Evolutionary conservation across 2,888 invertebrate species (phyloP), one percentile per base, ranked within the genome.

Genomic region (Catocala sponsa): DNA sequence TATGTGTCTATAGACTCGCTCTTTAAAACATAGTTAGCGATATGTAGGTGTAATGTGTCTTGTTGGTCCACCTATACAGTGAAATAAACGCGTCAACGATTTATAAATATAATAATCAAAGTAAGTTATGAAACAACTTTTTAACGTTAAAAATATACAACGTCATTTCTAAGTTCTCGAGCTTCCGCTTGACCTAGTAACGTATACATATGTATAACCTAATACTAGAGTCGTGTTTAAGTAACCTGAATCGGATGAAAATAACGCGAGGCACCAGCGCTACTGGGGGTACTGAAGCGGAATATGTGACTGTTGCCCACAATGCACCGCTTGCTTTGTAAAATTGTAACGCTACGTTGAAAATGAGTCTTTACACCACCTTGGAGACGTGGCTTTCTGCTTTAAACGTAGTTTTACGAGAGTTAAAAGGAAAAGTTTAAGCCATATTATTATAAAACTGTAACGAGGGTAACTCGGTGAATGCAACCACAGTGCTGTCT

Each of bases 101-200:
- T 1, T 25, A 2, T 25, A 25, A 25, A 25, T 25, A 25, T 25
- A 25, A 25, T 25, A 25, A 25, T 25, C 25, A 25, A 4, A 1
- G 25, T 25, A 25, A 25, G 25, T 25, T 25, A 4, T 25, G 25
- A 25, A 25, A 25, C 1, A 25, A 25, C 25, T 25, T 25, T 25
- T 7, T 7, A 38, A 9, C 35, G 35, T 38, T 6, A 38, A 6
- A 38, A 38, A 38, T 11, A 42, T 10, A 42, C 35, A 13, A 35
- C 57, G 43, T 15, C 15, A 46, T 68, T 49, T 43, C 49, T 64
- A 61, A 68, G 51, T 47, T 62, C 53, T 33, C 49, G 42, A 55
- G 46, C 42, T 5, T 25, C 7, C 46, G n/a, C 47, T 73, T 71
- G 70, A 65, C 73, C 55, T 2, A 62, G 56, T 57, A 50, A 56